Evolutionary conservation across 2,888 invertebrate species (phyloP), one percentile per base, ranked within the genome.

Genomic region (Agonopterix subpropinquella): DNA sequence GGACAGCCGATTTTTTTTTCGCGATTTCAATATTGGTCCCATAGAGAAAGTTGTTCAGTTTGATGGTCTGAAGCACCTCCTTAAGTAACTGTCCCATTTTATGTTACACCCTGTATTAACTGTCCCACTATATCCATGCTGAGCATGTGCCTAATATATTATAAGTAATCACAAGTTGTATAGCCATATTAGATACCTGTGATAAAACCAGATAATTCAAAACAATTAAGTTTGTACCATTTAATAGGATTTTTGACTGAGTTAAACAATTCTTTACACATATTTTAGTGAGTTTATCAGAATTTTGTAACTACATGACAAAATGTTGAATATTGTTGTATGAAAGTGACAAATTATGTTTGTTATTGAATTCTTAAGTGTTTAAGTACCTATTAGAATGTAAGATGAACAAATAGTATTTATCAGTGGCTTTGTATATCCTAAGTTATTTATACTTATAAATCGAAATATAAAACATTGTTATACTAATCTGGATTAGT

Each of bases 101-200:
- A n/a, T n/a, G n/a, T n/a, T n/a, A n/a, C n/a, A n/a, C n/a, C n/a
- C n/a, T n/a, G n/a, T n/a, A 39, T n/a, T 4, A 39, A 39, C 3
- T 39, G 9, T 39, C n/a, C 10, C 39, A 39, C 39, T 9, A n/a
- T n/a, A 39, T 39, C 39, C 39, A n/a, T n/a, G 9, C 39, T 39
- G 39, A n/a, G n/a, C 39, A 39, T 37, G 10, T 45, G 13, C 15
- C 36, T 45, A 45, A 45, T 10, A 18, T 42, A 42, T 11, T 43
- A 43, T 28, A 43, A 18, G 5, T 28, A n/a, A 10, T 28, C n/a
- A 39, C 2, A 39, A 39, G 39, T 39, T 54, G 51, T 15, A 45
- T 57, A 60, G 71, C 70, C 70, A 71, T 71, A 63, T 55, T 54
- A 61, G 47, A 50, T 48, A 66, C 56, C 71, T 71, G 70, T 71